phyloP scores from a whole-genome alignment of 2,797 vertebrate species.

The Buceros bicornis region DNA sequence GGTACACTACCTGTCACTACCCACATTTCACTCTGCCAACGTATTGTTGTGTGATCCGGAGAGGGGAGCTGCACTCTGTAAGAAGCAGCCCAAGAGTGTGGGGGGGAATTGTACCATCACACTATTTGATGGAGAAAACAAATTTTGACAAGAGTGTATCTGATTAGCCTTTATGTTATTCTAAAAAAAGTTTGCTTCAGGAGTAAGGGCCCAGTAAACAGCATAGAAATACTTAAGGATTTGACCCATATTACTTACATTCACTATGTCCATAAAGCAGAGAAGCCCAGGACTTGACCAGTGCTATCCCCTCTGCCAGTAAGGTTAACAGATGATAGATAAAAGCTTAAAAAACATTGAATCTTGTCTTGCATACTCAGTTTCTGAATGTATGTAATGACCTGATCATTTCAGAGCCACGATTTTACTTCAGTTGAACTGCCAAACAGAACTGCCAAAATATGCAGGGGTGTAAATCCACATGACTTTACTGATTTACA shows the following conservation, averaged over 20 bases:
- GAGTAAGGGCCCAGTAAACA: neutral
- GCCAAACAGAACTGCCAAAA: neutral
- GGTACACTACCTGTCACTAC: too few relatives aligned
- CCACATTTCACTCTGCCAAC: too few relatives aligned
- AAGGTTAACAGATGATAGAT: neutral
- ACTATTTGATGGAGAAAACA: neutral
- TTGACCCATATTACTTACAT: neutral
- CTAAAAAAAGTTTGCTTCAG: neutral
- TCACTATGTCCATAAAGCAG: neutral
- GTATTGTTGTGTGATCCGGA: too few relatives aligned
- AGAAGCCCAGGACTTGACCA: neutral
- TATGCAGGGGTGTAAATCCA: neutral
- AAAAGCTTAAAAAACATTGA: neutral
- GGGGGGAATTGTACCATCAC: too few relatives aligned
- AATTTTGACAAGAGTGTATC: neutral
- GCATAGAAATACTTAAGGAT: neutral
- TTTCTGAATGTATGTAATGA: neutral
- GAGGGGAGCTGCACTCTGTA: too few relatives aligned
- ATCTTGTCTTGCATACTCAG: neutral
- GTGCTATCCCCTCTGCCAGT: neutral
- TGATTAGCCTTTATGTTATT: neutral
- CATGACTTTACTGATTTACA: too few relatives aligned
- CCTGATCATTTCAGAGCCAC: neutral
- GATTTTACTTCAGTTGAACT: neutral
- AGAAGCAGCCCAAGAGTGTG: too few relatives aligned